A percentile compares a stretch with the other conserved stretches of the same genome.
Conservation (phyloP, 1,140 invertebrate genomes). For the Drosophila teissieri region DNA sequence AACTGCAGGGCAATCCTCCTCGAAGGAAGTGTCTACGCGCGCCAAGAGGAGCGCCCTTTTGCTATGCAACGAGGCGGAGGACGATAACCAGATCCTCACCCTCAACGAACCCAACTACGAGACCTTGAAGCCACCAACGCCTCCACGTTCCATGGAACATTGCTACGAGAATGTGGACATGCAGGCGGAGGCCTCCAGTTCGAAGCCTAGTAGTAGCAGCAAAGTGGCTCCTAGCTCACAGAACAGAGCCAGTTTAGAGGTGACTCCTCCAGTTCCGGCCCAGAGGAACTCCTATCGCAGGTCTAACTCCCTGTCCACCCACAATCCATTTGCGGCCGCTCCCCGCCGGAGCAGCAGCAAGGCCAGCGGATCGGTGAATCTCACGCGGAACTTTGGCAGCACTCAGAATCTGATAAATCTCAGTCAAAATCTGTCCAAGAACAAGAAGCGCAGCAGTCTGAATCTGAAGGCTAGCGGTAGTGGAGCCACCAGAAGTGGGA, state of each 20-base stretch:
- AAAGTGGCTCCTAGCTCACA: conserved; percentile 56
- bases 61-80: conserved; percentile 72
- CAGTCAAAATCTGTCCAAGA: conserved; percentile 75
- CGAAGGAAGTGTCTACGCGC: conserved; percentile 51
- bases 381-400: conserved; percentile 79
- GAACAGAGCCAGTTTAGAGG: conserved; percentile 38
- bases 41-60: conserved; percentile 69
- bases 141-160: conserved; percentile 43
- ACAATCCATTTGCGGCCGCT: conserved; percentile 77
- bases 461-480: conserved; percentile 67
- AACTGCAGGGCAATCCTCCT: conserved; percentile 43
- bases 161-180: conserved; percentile 78
- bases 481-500: conserved; percentile 54
- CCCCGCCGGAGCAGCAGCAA: conserved; percentile 67
- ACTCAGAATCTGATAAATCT: conserved; percentile 81
- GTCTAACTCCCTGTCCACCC: conserved; percentile 73
- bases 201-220: conserved; percentile 51
- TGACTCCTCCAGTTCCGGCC: conserved; percentile 9
- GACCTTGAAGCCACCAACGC: conserved; percentile 71
- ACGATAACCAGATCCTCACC: conserved; percentile 83
- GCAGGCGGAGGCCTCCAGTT: conserved; percentile 37
- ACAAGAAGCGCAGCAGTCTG: conserved; percentile 81
- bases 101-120: conserved; percentile 81
- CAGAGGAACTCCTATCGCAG: conserved; percentile 66
- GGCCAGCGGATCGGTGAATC: conserved; percentile 60